These are phyloP conservation scores for Siniperca undulata DNA, from an alignment of 2,797 vertebrate species.

Conservation along the genomic window DNA sequence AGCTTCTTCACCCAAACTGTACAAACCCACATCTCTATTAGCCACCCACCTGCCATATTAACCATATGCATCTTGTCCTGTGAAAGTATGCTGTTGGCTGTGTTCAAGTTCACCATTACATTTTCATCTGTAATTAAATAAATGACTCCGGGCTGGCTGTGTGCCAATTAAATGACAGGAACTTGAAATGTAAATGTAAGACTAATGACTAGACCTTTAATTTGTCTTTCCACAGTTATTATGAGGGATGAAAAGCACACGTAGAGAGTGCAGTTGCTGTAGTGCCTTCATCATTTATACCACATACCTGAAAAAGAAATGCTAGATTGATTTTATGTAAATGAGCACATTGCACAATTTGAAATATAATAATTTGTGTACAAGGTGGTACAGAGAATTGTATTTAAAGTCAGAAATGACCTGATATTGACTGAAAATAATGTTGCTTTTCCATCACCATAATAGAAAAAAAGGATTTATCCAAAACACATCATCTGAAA, in stretches of 20 bases:
- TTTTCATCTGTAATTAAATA: slow-evolving; percentile 17
- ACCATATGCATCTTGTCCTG: not conserved
- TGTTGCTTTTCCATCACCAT: not conserved
- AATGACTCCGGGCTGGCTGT: not conserved
- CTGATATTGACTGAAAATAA: slow-evolving; percentile 3
- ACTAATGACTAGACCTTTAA: slow-evolving; percentile 15
- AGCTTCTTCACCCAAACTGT: slow-evolving; percentile 27
- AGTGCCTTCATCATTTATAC: slow-evolving; percentile 10
- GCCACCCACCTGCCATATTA: slow-evolving; percentile 21
- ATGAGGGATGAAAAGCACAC: not conserved
- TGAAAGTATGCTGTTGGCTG: not conserved
- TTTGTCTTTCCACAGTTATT: slow-evolving; percentile 18
- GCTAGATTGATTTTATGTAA: slow-evolving; percentile 33
- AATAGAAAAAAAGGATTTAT: not conserved
- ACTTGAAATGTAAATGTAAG: slow-evolving; percentile 4
- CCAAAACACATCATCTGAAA: slow-evolving; percentile 12
- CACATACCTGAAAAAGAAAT: not conserved
- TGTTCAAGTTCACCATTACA: not conserved
- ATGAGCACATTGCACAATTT: slow-evolving; percentile 14
- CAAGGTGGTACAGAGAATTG: not conserved
- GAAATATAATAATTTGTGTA: slow-evolving; percentile 14
- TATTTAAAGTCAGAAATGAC: slow-evolving; percentile 17
- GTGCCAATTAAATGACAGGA: not conserved
- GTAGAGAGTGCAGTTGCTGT: not conserved
- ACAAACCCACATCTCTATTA: slow-evolving; percentile 13